Evolutionary conservation across 2,888 invertebrate genomes (phyloP).

Genomic region (Branchellion lobata): DNA sequence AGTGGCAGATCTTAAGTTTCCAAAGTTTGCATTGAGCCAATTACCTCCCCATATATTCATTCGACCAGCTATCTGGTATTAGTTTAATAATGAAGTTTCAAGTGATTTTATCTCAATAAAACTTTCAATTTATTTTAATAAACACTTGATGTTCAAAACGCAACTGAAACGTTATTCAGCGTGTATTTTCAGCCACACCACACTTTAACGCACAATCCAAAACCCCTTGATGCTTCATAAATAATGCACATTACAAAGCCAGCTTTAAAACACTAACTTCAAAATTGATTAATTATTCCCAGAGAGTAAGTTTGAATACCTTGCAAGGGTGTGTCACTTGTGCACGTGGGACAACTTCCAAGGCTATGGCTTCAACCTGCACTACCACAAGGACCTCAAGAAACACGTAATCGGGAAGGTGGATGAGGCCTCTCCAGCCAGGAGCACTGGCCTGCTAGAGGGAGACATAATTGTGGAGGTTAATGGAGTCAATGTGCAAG

Average conservation of each 20-base stretch:
- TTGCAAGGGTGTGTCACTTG: conserved; percentile 77
- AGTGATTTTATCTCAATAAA: too few relatives aligned
- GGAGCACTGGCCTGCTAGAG: conserved; percentile 70
- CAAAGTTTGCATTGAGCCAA: too few relatives aligned
- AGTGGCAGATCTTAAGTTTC: too few relatives aligned
- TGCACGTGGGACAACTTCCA: conserved; percentile 84
- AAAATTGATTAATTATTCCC: neutral
- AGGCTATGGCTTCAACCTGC: conserved; percentile 98
- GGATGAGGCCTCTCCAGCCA: conserved; percentile 68
- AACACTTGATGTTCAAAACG: too few relatives aligned
- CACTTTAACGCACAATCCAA: too few relatives aligned
- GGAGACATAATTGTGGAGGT: conserved; percentile 79
- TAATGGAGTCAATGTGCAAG: conserved; percentile 50
- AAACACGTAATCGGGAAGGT: conserved; percentile 96
- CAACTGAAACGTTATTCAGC: too few relatives aligned
- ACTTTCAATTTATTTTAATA: too few relatives aligned
- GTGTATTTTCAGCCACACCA: too few relatives aligned
- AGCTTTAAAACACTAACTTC: neutral
- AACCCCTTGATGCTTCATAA: too few relatives aligned
- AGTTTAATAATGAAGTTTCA: too few relatives aligned
- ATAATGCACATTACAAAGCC: neutral
- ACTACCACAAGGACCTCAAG: conserved; percentile 90
- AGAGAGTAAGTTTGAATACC: conserved; percentile 35
- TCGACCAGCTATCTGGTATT: too few relatives aligned
- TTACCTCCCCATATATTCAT: too few relatives aligned